Evolutionary conservation across 2,888 invertebrate species (phyloP).

Genomic region (Julus scanicus): DNA sequence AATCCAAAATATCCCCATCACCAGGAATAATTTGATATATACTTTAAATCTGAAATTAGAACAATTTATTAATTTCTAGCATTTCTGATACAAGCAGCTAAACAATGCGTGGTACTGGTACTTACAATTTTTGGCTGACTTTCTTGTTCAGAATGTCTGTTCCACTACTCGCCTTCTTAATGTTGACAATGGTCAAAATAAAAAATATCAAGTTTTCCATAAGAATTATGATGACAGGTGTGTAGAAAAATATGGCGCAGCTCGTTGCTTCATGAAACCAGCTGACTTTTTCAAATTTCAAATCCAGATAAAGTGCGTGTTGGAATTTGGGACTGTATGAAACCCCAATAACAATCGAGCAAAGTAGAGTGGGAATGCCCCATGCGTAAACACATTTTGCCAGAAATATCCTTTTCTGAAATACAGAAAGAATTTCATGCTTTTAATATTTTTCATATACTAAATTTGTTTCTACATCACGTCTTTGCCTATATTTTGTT

Average conservation of each 20-base stretch:
- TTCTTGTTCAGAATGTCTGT: slow-evolving; percentile 55
- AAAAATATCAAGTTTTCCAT: slow-evolving; percentile 56
- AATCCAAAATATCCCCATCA: slow-evolving; percentile 17
- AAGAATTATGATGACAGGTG: slow-evolving; percentile 53
- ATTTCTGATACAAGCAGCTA: background rate
- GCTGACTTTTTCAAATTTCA: background rate
- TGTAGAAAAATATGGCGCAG: slow-evolving; percentile 49
- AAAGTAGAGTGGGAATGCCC: slow-evolving; percentile 49
- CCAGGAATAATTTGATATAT: background rate
- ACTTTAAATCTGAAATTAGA: background rate
- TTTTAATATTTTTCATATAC: too few species aligned
- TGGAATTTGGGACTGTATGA: background rate
- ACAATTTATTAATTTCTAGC: background rate
- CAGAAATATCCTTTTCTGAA: slow-evolving; percentile 11
- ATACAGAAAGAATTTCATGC: background rate
- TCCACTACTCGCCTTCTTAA: slow-evolving; percentile 44
- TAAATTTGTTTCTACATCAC: too few species aligned
- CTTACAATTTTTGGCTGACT: slow-evolving; percentile 56
- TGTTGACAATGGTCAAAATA: slow-evolving; percentile 55
- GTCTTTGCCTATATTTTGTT: too few species aligned
- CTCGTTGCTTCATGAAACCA: background rate
- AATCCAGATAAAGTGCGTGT: background rate
- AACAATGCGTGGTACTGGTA: background rate
- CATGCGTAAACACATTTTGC: slow-evolving; percentile 52
- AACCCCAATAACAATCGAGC: background rate